A percentile compares a stretch with the other conserved stretches of the same genome.
Conservation (phyloP, 2,888 invertebrate genomes). For the Cryptocephalus primarius region DNA sequence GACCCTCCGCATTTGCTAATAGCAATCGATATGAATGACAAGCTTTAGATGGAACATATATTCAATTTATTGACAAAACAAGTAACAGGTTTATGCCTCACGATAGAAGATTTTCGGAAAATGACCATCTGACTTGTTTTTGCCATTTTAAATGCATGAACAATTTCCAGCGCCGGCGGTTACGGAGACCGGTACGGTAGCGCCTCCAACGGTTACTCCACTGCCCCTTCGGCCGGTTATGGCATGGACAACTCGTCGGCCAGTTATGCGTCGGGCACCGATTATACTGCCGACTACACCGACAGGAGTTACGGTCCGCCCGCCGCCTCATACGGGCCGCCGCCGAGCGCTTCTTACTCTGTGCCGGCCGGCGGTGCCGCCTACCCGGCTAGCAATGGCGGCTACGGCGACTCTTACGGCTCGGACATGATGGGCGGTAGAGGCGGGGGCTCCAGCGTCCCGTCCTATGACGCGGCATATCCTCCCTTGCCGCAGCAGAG, state of each 20-base stretch:
- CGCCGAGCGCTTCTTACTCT: too few species aligned
- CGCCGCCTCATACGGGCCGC: too few species aligned
- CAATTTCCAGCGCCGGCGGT: constrained; percentile 14
- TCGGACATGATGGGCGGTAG: neutral
- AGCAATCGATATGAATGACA: too few species aligned
- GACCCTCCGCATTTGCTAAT: too few species aligned
- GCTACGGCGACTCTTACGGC: neutral
- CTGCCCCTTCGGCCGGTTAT: constrained; percentile 17
- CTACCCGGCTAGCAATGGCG: constrained; percentile 7
- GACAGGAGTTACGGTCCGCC: too few species aligned
- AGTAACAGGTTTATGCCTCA: neutral
- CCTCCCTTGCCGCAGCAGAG: neutral
- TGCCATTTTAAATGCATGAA: neutral
- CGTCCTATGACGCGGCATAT: neutral
- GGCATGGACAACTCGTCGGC: constrained; percentile 19
- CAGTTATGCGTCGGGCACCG: too few species aligned
- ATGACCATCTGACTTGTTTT: neutral
- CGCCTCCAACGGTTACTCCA: constrained; percentile 1
- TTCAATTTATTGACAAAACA: too few species aligned
- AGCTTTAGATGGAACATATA: too few species aligned
- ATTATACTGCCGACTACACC: too few species aligned
- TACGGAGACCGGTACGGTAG: constrained; percentile 6
- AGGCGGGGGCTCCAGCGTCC: neutral
- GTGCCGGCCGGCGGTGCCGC: constrained; percentile 4
- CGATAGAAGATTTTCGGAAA: too few species aligned